Evolutionary conservation across 2,888 invertebrate genomes (phyloP), one percentile per base, ranked within the genome.

Genomic region (Drosophila phalerata): DNA sequence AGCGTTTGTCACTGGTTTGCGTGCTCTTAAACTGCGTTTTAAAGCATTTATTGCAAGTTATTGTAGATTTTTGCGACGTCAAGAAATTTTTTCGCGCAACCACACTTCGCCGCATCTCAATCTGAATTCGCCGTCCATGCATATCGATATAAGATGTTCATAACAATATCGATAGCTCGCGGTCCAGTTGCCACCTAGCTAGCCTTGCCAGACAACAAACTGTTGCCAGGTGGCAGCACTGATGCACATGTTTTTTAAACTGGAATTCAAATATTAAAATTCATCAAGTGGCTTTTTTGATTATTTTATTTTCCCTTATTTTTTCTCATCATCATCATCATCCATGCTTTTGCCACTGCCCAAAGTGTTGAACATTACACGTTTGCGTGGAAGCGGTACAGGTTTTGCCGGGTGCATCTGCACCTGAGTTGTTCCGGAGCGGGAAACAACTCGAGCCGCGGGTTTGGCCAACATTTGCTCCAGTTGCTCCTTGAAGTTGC

Each of bases 321-420:
- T 13, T 22, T 22, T 22, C 13, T 15, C 9, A 38, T 38, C 52
- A 8, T 79, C 69, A 10, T 69, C 70, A 2, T 79, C 67, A 30
- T 75, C 55, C 0, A 51, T 38, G 15, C 60, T 73, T 51, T 69
- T 76, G 0, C 63, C 74, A 38, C 69, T 72, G 17, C 28, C 52
- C 4, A 67, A 11, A 6, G 76, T 81, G 51, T 84, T 86, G 49
- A 92, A 92, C 90, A 92, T 91, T 5, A 92, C 92, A 5, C 89
- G 89, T 58, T 92, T 92, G 5, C 92, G 89, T 9, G 92, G 92
- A 49, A 91, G 30, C 0, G 92, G 92, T 3, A 92, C 75, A 0
- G 92, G 92, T 30, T 73, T 79, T 11, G 60, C 15, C 25, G 48
- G 38, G 2, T 57, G 49, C 17, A 60, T 38, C 38, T 70, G 65